Evolutionary conservation across 2,113 vertebrate species (phyloP).

Genomic region (Pollimyrus isidori): DNA sequence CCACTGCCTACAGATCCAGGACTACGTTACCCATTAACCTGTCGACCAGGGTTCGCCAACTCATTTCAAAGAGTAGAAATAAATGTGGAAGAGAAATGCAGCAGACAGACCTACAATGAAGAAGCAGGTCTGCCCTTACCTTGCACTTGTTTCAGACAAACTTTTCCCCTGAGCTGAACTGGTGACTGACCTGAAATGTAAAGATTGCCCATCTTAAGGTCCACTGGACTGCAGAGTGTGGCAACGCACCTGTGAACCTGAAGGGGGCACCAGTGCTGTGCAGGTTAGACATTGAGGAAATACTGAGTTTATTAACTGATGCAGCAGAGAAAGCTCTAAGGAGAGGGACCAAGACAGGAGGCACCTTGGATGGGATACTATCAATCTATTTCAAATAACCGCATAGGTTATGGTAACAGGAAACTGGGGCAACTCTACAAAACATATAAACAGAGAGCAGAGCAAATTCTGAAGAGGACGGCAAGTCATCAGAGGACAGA

Average conservation of each 20-base stretch:
- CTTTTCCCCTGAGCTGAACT: not conserved
- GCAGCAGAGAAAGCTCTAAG: not conserved
- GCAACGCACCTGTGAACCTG: not conserved
- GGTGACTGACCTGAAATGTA: not conserved
- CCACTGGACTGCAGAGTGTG: not conserved
- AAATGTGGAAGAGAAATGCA: not conserved
- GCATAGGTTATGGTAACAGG: not conserved
- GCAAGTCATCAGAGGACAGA: not conserved
- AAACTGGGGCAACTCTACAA: not conserved
- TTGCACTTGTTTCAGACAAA: not conserved
- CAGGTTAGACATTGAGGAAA: not conserved
- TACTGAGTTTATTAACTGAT: not conserved
- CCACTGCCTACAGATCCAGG: not conserved
- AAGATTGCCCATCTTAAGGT: not conserved
- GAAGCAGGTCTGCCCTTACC: not conserved
- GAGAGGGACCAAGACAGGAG: not conserved
- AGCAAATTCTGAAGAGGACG: not conserved
- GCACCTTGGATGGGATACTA: not conserved
- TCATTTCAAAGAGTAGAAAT: not conserved
- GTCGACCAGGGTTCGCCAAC: not conserved
- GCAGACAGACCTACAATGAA: not conserved
- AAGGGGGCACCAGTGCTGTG: not conserved
- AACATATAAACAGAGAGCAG: not conserved
- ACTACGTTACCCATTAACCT: not conserved
- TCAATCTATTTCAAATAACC: not conserved